A percentile compares a stretch with the other conserved stretches of the same genome.
Evolutionary conservation across 2,888 invertebrate genomes (phyloP).

Genomic region (Rotaria socialis): DNA sequence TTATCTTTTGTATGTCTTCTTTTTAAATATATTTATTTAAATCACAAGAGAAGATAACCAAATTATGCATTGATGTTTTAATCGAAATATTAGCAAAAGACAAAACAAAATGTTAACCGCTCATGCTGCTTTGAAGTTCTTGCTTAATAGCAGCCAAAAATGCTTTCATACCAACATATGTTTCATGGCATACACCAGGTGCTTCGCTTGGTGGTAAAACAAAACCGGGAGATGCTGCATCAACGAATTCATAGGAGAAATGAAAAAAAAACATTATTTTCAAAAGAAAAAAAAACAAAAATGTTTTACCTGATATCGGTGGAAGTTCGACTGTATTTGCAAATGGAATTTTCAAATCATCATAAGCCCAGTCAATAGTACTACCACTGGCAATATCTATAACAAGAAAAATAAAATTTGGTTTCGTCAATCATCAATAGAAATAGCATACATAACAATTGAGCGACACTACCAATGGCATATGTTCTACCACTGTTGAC

Average conservation of each 20-base stretch:
- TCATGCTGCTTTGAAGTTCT: not conserved
- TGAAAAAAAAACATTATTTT: not conserved
- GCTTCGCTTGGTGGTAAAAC: not conserved
- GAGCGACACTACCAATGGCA: not conserved
- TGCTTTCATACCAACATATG: not conserved
- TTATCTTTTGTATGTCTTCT: not conserved
- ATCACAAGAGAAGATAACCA: not conserved
- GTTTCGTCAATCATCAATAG: not conserved
- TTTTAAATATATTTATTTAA: not conserved
- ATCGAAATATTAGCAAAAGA: not conserved
- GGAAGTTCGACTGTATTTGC: constrained; percentile 13
- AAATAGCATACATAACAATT: not conserved
- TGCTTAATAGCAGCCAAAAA: not conserved
- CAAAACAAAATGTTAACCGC: not conserved
- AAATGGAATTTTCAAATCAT: not conserved
- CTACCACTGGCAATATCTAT: constrained; percentile 28
- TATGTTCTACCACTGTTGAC: not conserved
- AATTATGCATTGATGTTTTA: not conserved
- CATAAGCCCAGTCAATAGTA: not conserved
- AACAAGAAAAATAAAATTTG: not conserved
- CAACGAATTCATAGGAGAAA: not conserved
- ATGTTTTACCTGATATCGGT: not conserved
- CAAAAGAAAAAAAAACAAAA: not conserved
- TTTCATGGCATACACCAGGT: not conserved
- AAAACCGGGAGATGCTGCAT: not conserved